Conservation (phyloP, 2,797 vertebrate species). For the Coregonus sp. region DNA sequence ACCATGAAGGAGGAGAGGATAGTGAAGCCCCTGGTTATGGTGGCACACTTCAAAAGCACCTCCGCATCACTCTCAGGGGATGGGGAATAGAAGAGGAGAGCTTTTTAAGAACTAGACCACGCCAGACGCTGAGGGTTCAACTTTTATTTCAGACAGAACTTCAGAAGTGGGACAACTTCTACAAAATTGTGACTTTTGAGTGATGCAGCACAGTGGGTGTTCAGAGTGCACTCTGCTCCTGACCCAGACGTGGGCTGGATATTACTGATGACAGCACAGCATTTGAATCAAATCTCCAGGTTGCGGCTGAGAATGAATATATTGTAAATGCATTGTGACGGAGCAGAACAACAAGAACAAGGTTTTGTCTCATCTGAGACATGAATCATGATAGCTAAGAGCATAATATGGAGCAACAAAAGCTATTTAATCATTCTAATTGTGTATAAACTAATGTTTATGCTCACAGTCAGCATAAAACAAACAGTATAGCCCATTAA, state of each 20-base stretch:
- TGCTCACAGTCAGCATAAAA: neutral
- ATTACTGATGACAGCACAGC: neutral
- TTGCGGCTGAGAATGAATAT: neutral
- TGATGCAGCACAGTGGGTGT: neutral
- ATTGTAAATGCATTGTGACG: neutral
- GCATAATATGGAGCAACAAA: neutral
- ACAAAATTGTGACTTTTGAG: neutral
- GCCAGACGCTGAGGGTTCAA: neutral
- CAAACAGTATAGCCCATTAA: neutral
- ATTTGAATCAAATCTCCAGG: neutral
- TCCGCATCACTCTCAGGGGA: constrained; percentile 67
- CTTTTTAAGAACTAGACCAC: neutral
- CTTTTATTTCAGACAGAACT: neutral
- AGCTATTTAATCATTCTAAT: neutral
- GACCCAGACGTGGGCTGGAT: no score
- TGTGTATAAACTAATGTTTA: neutral
- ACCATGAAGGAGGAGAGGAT: constrained; percentile 89
- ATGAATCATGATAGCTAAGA: neutral
- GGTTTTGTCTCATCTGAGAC: neutral
- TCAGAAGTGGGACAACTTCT: neutral
- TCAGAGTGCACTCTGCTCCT: no score
- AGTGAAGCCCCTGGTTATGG: constrained; percentile 83
- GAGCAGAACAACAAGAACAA: neutral
- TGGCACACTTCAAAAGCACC: constrained; percentile 79
- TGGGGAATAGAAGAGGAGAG: constrained; percentile 28